phyloP scores from a whole-genome alignment of 2,797 vertebrate species.

The Acanthis flammea region DNA sequence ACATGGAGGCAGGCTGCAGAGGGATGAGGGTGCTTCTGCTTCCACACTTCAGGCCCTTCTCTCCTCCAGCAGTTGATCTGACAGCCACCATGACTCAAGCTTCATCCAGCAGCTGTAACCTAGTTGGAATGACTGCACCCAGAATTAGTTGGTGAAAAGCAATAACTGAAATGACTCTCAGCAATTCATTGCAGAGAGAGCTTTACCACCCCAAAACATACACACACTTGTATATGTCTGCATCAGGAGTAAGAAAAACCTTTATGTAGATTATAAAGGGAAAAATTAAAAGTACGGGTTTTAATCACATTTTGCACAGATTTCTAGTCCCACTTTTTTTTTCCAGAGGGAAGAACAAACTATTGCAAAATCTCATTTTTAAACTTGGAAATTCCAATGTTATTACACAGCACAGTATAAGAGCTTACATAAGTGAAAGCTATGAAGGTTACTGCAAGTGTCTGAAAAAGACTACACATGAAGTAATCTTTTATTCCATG shows the following conservation, averaged over 20 bases:
- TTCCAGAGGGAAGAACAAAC: neutral
- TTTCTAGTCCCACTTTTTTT: neutral
- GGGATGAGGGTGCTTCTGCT: neutral
- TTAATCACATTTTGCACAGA: neutral
- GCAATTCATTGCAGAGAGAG: neutral
- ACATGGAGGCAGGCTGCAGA: constrained; percentile 47
- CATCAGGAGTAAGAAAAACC: neutral
- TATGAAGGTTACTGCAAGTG: neutral
- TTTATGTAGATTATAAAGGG: neutral
- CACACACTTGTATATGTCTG: neutral
- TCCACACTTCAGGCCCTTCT: constrained; percentile 20
- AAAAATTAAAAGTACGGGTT: neutral
- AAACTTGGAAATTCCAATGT: neutral
- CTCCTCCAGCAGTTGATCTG: constrained; percentile 37
- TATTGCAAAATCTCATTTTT: neutral
- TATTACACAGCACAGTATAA: neutral
- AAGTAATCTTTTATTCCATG: neutral
- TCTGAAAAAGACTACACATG: neutral
- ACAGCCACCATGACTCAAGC: constrained; percentile 56
- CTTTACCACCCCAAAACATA: neutral
- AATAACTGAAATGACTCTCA: neutral
- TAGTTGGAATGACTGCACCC: constrained; percentile 31
- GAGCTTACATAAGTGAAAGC: neutral
- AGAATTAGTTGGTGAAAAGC: neutral
- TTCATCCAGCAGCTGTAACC: constrained; percentile 42